Conservation (phyloP, 2,797 vertebrate species). For the Chelonia mydas region DNA sequence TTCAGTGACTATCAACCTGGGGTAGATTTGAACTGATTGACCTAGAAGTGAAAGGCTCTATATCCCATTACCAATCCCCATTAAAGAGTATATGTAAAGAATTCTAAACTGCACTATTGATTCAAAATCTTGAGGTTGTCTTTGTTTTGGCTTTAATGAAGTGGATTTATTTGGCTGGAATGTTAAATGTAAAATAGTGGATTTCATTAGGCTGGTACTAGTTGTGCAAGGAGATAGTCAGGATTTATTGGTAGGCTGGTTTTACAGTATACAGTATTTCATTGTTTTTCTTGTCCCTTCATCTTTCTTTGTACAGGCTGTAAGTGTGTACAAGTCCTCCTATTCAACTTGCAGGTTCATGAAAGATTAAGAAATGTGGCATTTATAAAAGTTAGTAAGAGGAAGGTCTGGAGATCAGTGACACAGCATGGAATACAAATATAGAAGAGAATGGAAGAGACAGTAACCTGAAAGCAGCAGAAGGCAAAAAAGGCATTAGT, state of each 20-base stretch:
- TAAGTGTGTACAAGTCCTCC: neutral
- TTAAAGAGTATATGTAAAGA: conserved; percentile 11
- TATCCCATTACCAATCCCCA: conserved; percentile 57
- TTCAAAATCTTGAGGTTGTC: neutral
- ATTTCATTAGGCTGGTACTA: neutral
- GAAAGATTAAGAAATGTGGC: neutral
- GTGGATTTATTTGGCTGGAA: neutral
- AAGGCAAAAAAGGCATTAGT: neutral
- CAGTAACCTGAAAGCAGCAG: neutral
- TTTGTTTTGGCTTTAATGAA: neutral
- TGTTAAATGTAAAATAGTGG: neutral
- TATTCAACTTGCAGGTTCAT: neutral
- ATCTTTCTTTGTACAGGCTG: accelerated
- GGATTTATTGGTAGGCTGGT: neutral
- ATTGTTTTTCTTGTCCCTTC: neutral
- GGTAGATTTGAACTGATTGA: conserved; percentile 69
- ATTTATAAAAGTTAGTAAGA: neutral
- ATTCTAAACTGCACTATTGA: conserved; percentile 42
- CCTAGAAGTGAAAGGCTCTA: conserved; percentile 62
- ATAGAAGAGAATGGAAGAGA: neutral
- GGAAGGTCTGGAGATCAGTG: neutral
- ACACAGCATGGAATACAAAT: neutral
- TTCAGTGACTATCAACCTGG: conserved; percentile 69
- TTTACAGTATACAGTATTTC: neutral
- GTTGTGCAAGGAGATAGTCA: neutral